Conservation (phyloP, 1,140 invertebrate species). For the Drosophila lowei region DNA sequence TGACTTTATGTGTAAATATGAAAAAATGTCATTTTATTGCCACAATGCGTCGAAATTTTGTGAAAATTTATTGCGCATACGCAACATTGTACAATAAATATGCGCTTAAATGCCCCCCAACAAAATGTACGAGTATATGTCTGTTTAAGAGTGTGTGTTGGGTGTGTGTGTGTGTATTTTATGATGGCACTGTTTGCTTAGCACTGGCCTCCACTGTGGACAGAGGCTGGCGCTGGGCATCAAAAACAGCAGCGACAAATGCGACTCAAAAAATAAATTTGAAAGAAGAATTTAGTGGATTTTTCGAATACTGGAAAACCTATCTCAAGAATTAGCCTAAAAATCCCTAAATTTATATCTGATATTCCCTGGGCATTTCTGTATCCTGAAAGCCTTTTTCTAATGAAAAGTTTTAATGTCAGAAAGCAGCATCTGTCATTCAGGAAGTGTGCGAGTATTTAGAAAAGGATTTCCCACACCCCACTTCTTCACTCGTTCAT, state of each 20-base stretch:
- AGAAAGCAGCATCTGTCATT: conserved; percentile 2
- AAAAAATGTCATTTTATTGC: conserved; percentile 81
- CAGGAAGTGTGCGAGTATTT: not conserved
- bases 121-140: conserved; percentile 12
- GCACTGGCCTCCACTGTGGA: conserved; percentile 58
- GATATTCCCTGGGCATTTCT: not conserved
- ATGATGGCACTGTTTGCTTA: conserved; percentile 57
- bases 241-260: conserved; percentile 47
- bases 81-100: conserved; percentile 77
- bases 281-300: too few relatives aligned
- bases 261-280: conserved; percentile 17
- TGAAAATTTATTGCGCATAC: conserved; percentile 79
- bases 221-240: conserved; percentile 38
- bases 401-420: not conserved
- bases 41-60: conserved; percentile 80
- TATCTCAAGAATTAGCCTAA: too few relatives aligned
- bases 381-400: not conserved
- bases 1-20: conserved; percentile 82
- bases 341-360: too few relatives aligned
- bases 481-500: conserved; percentile 2
- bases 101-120: conserved; percentile 69
- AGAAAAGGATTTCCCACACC: not conserved
- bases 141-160: not conserved
- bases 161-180: conserved; percentile 22
- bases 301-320: too few relatives aligned